A percentile compares a stretch with the other conserved stretches of the same genome.
Conservation (phyloP, 2,113 vertebrate species). For the Dipodomys stephensi region DNA sequence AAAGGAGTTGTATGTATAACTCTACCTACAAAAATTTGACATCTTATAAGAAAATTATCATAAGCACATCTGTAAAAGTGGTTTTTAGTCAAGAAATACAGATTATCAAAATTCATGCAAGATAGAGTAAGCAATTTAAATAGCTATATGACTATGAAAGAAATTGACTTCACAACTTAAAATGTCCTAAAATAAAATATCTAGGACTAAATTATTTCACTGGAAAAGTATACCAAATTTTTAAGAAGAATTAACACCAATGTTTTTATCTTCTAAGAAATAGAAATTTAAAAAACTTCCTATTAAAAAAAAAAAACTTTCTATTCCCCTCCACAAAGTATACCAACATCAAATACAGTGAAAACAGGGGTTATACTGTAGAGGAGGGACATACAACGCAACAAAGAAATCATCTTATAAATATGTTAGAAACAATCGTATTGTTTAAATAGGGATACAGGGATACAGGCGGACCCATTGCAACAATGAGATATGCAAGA, state of each 20-base stretch:
- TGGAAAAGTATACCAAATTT: background rate
- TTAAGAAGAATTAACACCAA: background rate
- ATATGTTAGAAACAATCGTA: no score
- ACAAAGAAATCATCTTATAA: no score
- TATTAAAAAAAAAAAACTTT: background rate
- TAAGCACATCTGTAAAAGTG: no score
- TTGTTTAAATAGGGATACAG: no score
- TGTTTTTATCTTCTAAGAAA: constrained; percentile 16
- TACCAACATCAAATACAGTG: no score
- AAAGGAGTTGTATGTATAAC: no score
- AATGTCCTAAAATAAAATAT: background rate
- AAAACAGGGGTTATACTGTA: no score
- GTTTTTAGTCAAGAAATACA: background rate
- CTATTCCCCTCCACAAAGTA: no score
- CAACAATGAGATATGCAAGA: no score
- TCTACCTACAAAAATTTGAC: background rate
- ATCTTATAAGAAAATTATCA: background rate
- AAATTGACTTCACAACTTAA: background rate
- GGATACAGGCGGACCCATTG: no score
- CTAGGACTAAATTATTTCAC: background rate
- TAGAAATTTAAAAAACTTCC: background rate
- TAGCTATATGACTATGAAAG: background rate
- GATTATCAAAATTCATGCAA: background rate
- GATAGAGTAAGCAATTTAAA: background rate
- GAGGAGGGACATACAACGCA: no score